A percentile compares a stretch with the other conserved stretches of the same genome.
Evolutionary conservation across 37 sponge, comb jelly and placozoan species (phyloP).

Genomic region (Chondrosia reniformis): DNA sequence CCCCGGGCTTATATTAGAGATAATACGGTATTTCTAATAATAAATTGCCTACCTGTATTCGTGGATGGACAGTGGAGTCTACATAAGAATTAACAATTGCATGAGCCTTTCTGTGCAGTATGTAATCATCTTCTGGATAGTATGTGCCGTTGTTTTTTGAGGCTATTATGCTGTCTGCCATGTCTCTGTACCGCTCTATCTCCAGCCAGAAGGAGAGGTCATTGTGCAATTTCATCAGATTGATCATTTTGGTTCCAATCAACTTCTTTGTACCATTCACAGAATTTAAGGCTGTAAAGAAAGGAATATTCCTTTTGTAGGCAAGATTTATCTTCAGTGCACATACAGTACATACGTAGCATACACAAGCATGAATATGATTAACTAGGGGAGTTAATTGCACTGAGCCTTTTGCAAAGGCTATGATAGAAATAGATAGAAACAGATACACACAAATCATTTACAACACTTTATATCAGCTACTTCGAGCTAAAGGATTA

Average conservation of each 20-base stretch:
- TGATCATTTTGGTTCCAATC: slow-evolving; percentile 44
- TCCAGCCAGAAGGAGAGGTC: slow-evolving; percentile 93
- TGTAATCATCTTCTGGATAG: slow-evolving; percentile 61
- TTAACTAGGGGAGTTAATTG: too few relatives aligned
- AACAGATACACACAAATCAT: too few relatives aligned
- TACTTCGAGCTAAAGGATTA: too few relatives aligned
- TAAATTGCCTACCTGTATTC: slow-evolving; percentile 49
- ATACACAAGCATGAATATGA: neutral
- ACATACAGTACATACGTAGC: too few relatives aligned
- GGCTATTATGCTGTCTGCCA: slow-evolving; percentile 47
- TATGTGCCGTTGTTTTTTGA: slow-evolving; percentile 29
- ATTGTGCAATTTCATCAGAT: slow-evolving; percentile 57
- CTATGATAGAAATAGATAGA: too few relatives aligned
- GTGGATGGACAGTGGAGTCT: slow-evolving; percentile 73
- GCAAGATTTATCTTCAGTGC: neutral
- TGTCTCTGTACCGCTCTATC: slow-evolving; percentile 72
- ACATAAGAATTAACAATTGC: slow-evolving; percentile 89
- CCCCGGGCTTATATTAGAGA: too few relatives aligned
- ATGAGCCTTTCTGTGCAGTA: slow-evolving; percentile 80
- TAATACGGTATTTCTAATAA: neutral
- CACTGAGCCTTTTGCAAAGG: too few relatives aligned
- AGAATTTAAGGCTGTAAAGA: neutral
- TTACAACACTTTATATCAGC: too few relatives aligned
- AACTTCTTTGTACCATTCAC: slow-evolving; percentile 9
- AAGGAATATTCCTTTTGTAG: neutral